Conservation (phyloP, 1,140 invertebrate species). For the Halictus rubicundus region DNA sequence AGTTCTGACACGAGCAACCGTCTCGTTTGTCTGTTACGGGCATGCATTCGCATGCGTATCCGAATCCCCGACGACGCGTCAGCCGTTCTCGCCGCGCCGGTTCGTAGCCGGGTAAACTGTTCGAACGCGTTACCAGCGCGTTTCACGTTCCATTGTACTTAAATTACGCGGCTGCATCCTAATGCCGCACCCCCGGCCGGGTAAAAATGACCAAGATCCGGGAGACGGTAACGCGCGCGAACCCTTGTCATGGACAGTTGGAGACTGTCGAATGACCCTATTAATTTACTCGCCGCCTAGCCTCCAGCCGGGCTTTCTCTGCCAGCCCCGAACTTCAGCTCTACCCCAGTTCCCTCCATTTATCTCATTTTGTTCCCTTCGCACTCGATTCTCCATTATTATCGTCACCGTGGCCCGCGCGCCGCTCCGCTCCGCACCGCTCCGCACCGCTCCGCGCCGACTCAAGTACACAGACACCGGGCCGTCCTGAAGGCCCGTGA, state of each 20-base stretch:
- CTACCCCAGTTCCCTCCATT: conserved; percentile 21
- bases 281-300: conserved; percentile 45
- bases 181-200: neutral
- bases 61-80: neutral
- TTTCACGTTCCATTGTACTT: conserved; percentile 8
- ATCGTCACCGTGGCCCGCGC: conserved; percentile 49
- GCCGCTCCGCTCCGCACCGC: conserved; percentile 19
- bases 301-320: neutral
- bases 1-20: conserved; percentile 16
- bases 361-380: conserved; percentile 57
- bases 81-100: neutral
- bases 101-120: neutral
- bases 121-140: neutral
- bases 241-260: conserved; percentile 30
- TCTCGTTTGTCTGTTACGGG: conserved; percentile 16
- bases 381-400: conserved; percentile 66
- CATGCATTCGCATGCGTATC: conserved; percentile 29
- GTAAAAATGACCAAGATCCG: conserved; percentile 10
- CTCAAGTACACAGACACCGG: conserved; percentile 57
- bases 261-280: conserved; percentile 38
- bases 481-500: conserved; percentile 57
- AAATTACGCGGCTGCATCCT: neutral
- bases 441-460: conserved; percentile 22
- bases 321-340: neutral
- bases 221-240: neutral